Conservation (phyloP, 2,113 vertebrate species). For the Chaetodon auriga region DNA sequence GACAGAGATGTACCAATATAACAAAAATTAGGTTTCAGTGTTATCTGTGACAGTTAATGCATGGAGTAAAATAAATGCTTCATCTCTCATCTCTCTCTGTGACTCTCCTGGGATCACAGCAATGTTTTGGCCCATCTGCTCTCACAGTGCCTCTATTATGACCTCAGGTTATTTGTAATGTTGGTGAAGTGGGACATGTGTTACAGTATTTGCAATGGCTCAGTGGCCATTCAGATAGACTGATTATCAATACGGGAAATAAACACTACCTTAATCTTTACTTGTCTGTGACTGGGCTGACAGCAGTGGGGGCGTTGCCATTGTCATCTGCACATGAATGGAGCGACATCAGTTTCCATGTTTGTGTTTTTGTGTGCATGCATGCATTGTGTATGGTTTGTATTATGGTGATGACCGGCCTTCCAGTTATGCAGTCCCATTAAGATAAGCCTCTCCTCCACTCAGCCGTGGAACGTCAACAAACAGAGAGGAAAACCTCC, state of each 20-base stretch:
- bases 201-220: background rate
- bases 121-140: background rate
- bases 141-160: background rate
- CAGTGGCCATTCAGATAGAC: background rate
- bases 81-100: background rate
- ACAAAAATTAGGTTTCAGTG: background rate
- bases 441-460: conserved; percentile 65
- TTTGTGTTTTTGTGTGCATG: conserved; percentile 14
- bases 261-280: conserved; percentile 13
- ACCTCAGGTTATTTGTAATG: background rate
- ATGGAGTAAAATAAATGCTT: background rate
- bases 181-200: background rate
- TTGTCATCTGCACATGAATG: conserved; percentile 1
- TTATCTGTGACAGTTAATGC: background rate
- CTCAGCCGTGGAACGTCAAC: conserved; percentile 46
- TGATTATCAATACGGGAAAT: conserved; percentile 17
- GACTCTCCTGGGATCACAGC: background rate
- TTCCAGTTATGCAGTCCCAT: conserved; percentile 50
- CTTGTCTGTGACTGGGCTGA: background rate
- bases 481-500: conserved; percentile 48
- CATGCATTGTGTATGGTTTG: background rate
- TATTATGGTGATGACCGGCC: conserved; percentile 35
- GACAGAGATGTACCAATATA: background rate
- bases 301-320: background rate
- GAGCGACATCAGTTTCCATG: background rate